Evolutionary conservation across 2,113 vertebrate genomes (phyloP).

Genomic region (Erythrolamprus reginae): DNA sequence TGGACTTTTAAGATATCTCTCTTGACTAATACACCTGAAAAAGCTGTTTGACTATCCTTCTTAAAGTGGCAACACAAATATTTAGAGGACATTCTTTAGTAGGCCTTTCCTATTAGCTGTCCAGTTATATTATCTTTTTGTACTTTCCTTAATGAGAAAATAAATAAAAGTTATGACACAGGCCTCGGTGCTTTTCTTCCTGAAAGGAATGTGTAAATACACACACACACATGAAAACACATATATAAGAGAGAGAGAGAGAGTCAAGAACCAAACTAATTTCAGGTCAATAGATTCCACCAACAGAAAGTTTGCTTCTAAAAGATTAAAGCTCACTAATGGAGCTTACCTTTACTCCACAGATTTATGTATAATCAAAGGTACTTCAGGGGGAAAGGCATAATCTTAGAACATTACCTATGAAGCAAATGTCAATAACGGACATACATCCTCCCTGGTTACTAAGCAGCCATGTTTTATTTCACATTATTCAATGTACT

Average conservation of each 20-base stretch:
- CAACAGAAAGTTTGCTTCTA: constrained; percentile 61
- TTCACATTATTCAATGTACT: constrained; percentile 48
- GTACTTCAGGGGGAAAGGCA: constrained; percentile 59
- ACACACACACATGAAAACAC: neutral
- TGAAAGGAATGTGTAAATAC: constrained; percentile 67
- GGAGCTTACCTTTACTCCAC: constrained; percentile 63
- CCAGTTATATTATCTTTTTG: constrained; percentile 74
- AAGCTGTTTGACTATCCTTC: constrained; percentile 77
- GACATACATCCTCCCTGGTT: constrained; percentile 50
- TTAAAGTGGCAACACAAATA: constrained; percentile 78
- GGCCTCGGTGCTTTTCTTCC: constrained; percentile 78
- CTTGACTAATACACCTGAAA: constrained; percentile 75
- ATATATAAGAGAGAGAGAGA: constrained; percentile 16
- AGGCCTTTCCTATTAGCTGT: constrained; percentile 69
- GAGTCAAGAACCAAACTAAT: constrained; percentile 70
- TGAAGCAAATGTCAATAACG: constrained; percentile 41
- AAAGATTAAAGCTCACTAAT: constrained; percentile 76
- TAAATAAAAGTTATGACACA: constrained; percentile 73
- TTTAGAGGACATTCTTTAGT: constrained; percentile 71
- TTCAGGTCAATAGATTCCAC: constrained; percentile 74
- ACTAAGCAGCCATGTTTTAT: constrained; percentile 50
- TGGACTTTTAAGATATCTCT: constrained; percentile 76
- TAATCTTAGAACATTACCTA: constrained; percentile 63
- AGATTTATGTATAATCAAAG: constrained; percentile 81
- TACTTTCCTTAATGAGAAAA: constrained; percentile 78